Evolutionary conservation across 37 sponge, comb jelly and placozoan species (phyloP).

Genomic region (Diacarnus erythraeanus): DNA sequence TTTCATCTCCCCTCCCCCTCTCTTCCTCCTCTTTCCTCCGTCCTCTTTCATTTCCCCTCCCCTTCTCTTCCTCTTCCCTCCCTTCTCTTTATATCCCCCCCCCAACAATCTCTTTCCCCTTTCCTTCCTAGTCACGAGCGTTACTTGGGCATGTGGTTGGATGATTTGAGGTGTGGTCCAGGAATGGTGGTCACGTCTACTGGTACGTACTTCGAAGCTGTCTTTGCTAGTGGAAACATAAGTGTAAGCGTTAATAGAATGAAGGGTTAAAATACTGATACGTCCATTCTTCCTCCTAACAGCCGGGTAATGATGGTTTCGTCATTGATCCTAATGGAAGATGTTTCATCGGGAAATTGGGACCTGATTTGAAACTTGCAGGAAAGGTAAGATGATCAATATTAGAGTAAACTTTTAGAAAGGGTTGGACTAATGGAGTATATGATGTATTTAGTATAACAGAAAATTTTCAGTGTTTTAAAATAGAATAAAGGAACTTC

Average conservation of each 20-base stretch:
- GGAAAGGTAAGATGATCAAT: constrained; percentile 61
- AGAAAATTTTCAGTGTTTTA: too few species aligned
- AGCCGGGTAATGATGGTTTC: constrained; percentile 71
- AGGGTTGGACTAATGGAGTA: too few species aligned
- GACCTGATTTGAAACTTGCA: constrained; percentile 58
- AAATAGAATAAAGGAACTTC: too few species aligned
- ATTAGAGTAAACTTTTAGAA: too few species aligned
- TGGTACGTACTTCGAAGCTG: constrained; percentile 75
- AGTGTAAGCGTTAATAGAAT: constrained; percentile 37
- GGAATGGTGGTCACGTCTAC: constrained; percentile 65
- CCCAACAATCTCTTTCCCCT: not conserved
- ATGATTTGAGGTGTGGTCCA: constrained; percentile 49
- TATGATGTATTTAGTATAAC: too few species aligned
- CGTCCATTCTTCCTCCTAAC: not conserved
- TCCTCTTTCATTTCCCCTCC: not conserved
- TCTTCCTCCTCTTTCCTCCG: not conserved
- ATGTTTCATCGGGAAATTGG: constrained; percentile 71
- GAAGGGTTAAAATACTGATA: not conserved
- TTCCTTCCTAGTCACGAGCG: constrained; percentile 51
- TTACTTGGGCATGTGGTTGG: constrained; percentile 80
- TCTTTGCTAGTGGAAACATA: constrained; percentile 53
- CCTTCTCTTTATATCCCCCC: not conserved
- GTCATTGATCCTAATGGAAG: constrained; percentile 59
- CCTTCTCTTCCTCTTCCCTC: too few species aligned
- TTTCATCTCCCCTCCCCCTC: not conserved